Evolutionary conservation across 2,888 invertebrate genomes (phyloP).

Genomic region (Sinhomidia bicolor): DNA sequence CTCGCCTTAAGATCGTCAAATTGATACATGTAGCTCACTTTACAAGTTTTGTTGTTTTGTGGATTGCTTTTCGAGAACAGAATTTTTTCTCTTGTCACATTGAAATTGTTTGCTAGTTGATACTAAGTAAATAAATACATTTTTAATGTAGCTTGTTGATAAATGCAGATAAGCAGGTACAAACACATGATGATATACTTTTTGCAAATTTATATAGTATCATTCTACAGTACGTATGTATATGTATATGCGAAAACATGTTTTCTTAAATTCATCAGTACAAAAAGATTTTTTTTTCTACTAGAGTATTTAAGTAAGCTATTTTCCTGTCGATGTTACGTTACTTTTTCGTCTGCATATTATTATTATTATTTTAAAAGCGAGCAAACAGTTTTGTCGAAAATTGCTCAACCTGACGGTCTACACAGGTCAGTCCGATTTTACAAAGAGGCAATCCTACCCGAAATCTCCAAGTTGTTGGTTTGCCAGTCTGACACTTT

Average conservation of each 20-base stretch:
- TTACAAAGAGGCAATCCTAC: not conserved
- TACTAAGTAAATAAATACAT: slow-evolving; percentile 25
- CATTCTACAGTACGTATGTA: no score
- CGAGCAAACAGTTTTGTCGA: no score
- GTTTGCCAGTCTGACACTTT: slow-evolving; percentile 42
- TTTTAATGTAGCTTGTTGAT: not conserved
- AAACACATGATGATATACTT: no score
- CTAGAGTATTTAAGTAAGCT: no score
- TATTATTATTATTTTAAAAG: no score
- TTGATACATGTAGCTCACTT: slow-evolving; percentile 41
- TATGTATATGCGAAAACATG: not conserved
- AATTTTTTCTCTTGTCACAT: slow-evolving; percentile 17
- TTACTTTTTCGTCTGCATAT: no score
- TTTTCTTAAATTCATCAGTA: not conserved
- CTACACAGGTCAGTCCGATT: not conserved
- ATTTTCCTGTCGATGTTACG: not conserved
- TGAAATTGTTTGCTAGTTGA: not conserved
- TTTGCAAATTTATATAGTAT: no score
- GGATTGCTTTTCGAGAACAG: slow-evolving; percentile 2
- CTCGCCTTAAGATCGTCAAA: slow-evolving; percentile 25
- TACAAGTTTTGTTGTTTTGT: slow-evolving; percentile 13
- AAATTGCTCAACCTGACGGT: no score
- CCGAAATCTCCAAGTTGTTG: slow-evolving; percentile 33
- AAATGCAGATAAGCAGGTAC: not conserved
- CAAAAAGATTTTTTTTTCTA: not conserved